phyloP scores from a whole-genome alignment of 1,140 invertebrate genomes.

The Himalopsyche phryganea region DNA sequence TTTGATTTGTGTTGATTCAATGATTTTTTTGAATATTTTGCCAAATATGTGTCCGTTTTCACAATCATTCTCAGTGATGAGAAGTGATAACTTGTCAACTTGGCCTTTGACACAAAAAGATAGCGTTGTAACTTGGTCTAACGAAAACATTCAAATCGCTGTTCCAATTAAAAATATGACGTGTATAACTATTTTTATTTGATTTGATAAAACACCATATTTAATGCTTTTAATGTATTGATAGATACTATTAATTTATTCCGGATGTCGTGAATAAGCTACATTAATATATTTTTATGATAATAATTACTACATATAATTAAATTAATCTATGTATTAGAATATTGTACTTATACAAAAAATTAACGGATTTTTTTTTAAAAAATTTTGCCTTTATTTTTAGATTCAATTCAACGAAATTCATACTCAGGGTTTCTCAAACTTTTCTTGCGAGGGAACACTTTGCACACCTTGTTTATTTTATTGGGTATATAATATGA shows the following conservation, averaged over 20 bases:
- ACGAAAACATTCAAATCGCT: slow-evolving; percentile 16
- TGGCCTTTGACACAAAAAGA: slow-evolving; percentile 5
- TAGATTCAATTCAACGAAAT: too few relatives aligned
- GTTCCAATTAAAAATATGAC: slow-evolving; percentile 13
- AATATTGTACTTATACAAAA: too few relatives aligned
- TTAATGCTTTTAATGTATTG: neutral
- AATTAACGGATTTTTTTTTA: too few relatives aligned
- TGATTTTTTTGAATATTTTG: too few relatives aligned
- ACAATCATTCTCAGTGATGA: slow-evolving; percentile 4
- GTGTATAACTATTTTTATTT: neutral
- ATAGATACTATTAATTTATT: neutral
- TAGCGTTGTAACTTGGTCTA: neutral
- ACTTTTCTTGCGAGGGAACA: too few relatives aligned
- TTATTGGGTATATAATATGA: too few relatives aligned
- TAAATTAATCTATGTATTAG: too few relatives aligned
- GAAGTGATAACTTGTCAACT: slow-evolving; percentile 8
- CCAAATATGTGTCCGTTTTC: slow-evolving; percentile 3
- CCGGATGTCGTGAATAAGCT: neutral
- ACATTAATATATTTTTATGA: neutral
- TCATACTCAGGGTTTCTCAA: too few relatives aligned
- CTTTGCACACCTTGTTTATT: too few relatives aligned
- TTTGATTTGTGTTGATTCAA: too few relatives aligned
- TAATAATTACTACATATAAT: neutral
- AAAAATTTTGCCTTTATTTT: too few relatives aligned
- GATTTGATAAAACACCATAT: neutral